phyloP scores from a whole-genome alignment of 2,797 vertebrate species.

The Australoheros facetus region DNA sequence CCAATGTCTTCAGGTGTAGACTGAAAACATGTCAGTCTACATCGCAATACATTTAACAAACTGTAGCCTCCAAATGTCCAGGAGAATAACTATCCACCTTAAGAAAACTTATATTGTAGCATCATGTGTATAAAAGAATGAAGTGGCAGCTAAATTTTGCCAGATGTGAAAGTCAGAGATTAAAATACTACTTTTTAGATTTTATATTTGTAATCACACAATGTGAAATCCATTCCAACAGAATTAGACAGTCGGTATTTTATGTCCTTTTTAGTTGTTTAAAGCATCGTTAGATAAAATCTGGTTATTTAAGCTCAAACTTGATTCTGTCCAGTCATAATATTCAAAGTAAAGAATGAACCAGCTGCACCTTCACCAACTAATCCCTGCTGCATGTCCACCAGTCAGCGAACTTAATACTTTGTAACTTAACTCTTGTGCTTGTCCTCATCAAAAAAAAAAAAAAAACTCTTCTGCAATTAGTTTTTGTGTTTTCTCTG shows the following conservation, averaged over 20 bases:
- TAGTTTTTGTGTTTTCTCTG: conserved; percentile 16
- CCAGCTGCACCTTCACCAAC: background rate
- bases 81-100: background rate
- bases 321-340: background rate
- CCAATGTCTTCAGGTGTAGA: conserved; percentile 11
- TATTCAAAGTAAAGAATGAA: background rate
- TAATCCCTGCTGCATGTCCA: background rate
- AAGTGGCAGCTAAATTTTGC: too few species aligned
- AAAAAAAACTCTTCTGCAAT: background rate
- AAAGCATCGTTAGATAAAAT: background rate
- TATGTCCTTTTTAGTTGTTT: background rate
- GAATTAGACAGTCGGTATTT: background rate
- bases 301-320: too few species aligned
- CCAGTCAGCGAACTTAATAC: background rate
- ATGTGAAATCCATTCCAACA: background rate
- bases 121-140: background rate
- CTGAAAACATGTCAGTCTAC: background rate
- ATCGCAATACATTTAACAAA: too few species aligned
- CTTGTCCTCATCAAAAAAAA: background rate
- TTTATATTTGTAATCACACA: background rate
- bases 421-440: background rate
- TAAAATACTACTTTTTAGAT: background rate
- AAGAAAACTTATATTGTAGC: background rate
- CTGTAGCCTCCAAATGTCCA: background rate
- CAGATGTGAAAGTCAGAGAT: too few species aligned